These are phyloP conservation scores for Ichneumoninae sp. DNA, from an alignment of 2,888 invertebrate genomes.

Conservation along the genomic window DNA sequence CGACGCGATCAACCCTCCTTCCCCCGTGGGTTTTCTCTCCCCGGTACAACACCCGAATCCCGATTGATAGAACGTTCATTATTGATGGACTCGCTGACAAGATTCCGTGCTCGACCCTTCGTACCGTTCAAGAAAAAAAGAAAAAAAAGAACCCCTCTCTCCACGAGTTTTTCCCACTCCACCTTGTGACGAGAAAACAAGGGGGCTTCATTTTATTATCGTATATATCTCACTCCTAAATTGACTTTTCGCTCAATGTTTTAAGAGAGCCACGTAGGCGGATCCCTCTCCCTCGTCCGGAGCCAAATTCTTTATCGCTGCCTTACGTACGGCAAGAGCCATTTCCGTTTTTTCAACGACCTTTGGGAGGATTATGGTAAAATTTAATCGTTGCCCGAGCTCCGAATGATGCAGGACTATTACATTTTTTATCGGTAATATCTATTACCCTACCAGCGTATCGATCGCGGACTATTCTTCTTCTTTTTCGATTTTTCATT, in stretches of 20 bases:
- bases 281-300: neutral
- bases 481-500: too few species aligned
- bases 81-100: conserved; percentile 58
- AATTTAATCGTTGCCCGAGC: neutral
- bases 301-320: conserved; percentile 8
- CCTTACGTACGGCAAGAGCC: neutral
- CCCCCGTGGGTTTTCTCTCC: neutral
- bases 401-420: neutral
- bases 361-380: neutral
- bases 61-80: conserved; percentile 62
- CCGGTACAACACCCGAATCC: conserved; percentile 33
- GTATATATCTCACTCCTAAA: conserved; percentile 43
- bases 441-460: too few species aligned
- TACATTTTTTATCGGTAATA: neutral
- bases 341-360: conserved; percentile 10
- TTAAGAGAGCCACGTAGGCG: neutral
- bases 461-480: too few species aligned
- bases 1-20: conserved; percentile 11
- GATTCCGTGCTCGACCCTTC: conserved; percentile 32
- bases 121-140: conserved; percentile 46
- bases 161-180: neutral
- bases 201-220: conserved; percentile 51
- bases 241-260: conserved; percentile 49
- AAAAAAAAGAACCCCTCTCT: conserved; percentile 9
- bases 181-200: conserved; percentile 33